Evolutionary conservation across 2,888 invertebrate genomes (phyloP), one percentile per base, ranked within the genome.

Genomic region (Drosophila pseudotalamancana): DNA sequence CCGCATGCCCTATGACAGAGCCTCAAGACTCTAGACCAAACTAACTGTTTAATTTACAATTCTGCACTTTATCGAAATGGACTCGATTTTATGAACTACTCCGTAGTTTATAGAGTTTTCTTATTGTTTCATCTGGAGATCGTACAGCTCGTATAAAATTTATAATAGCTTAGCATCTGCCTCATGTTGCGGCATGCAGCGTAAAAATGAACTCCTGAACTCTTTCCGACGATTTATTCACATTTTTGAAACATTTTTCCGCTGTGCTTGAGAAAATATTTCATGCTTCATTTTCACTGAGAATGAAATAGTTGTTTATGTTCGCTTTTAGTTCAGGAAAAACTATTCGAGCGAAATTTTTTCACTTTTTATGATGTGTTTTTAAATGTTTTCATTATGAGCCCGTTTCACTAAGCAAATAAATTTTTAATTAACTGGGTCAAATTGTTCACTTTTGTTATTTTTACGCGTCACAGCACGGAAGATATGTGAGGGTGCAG

Each of bases 371-470:
- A 81, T 87, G 81, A 87, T 84, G 82, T 77, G 87, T 70, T 82
- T 70, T 82, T 75, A 85, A 85, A 87, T 82, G 87, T 68, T 72
- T 76, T 64, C 66, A 78, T 82, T 82, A 85, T 82, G 63, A 85
- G 65, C 50, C 50, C 62, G 65, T 72, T 87, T 78, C 79, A 82
- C 70, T 82, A 70, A 68, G 85, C 67, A 78, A 64, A 82, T 78
- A 78, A 66, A 85, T 87, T 75, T 53, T 12, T 21, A 32, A 78
- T 63, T 66, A 60, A 83, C 73, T 78, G 54, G 83, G 83, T 80
- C 78, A 72, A 63, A 57, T 54, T 55, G 40, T 55, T 63, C 11
- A 23, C 16, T 62, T 35, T 50, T 43, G 34, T 54, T 59, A 31
- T 37, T 29, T 14, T 34, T 25, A 19, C 32, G 49, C 18, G 6